Conservation (phyloP, 1,140 invertebrate species). For the Chironomus tepperi region DNA sequence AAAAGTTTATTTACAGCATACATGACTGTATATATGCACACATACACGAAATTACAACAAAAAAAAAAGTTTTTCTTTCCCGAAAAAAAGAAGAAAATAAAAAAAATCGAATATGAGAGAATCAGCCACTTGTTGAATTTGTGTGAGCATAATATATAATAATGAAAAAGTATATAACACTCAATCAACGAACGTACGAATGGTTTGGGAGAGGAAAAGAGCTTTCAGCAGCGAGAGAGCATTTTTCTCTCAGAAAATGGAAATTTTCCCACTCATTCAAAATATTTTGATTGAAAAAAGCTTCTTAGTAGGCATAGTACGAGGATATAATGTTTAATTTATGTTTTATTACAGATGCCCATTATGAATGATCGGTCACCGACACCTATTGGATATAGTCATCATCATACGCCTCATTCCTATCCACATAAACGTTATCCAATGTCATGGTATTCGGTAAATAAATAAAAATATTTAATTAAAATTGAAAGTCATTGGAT, state of each 20-base stretch:
- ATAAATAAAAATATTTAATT: not conserved
- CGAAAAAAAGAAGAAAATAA: not conserved
- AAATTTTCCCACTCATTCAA: not conserved
- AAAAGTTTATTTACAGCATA: no score
- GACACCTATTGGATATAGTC: not conserved
- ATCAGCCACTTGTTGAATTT: constrained; percentile 10
- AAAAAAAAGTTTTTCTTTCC: no score
- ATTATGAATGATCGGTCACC: not conserved
- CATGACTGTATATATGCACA: no score
- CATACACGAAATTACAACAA: no score
- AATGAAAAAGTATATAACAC: no score
- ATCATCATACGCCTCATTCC: not conserved
- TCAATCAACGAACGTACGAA: not conserved
- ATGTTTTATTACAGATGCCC: not conserved
- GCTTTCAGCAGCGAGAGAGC: not conserved
- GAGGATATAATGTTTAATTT: no score
- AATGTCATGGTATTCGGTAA: constrained; percentile 2
- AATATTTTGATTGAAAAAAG: not conserved
- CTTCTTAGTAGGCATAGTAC: no score
- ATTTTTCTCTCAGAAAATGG: not conserved
- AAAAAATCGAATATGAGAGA: constrained; percentile 2
- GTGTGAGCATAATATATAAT: no score
- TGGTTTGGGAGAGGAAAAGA: not conserved
- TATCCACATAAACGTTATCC: not conserved
- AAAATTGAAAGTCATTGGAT: not conserved